Percentiles rank a stretch among this genome's conserved stretches.
Evolutionary conservation across 2,797 vertebrate genomes (phyloP).

Genomic region (Urosaurus nigricauda): DNA sequence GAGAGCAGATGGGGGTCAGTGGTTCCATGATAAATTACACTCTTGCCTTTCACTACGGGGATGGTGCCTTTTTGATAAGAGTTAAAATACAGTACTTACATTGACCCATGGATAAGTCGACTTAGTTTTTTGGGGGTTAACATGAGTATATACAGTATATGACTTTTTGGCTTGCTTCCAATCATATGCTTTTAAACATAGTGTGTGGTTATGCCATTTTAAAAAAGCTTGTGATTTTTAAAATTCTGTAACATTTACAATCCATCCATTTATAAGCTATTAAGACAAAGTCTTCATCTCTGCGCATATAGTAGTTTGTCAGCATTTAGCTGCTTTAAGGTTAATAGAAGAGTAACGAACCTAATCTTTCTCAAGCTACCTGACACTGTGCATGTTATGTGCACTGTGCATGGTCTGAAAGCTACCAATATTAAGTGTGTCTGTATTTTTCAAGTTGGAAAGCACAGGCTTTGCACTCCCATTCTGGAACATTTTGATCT

Average conservation of each 20-base stretch:
- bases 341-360: not conserved
- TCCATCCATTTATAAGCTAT: not conserved
- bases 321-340: not conserved
- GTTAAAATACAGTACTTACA: no score
- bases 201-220: not conserved
- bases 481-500: not conserved
- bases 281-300: not conserved
- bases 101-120: no score
- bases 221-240: not conserved
- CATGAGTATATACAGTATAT: not conserved
- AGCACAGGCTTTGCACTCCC: not conserved
- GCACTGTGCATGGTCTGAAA: not conserved
- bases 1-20: no score
- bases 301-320: not conserved
- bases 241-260: no score
- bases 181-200: not conserved
- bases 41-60: no score
- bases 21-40: no score
- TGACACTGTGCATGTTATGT: not conserved
- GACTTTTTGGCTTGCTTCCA: not conserved
- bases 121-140: no score
- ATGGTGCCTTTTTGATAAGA: no score
- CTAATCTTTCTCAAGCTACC: not conserved
- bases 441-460: not conserved
- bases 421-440: not conserved